These are phyloP conservation scores for Brassicogethes aeneus DNA, from an alignment of 2,888 invertebrate species.

Conservation along the genomic window DNA sequence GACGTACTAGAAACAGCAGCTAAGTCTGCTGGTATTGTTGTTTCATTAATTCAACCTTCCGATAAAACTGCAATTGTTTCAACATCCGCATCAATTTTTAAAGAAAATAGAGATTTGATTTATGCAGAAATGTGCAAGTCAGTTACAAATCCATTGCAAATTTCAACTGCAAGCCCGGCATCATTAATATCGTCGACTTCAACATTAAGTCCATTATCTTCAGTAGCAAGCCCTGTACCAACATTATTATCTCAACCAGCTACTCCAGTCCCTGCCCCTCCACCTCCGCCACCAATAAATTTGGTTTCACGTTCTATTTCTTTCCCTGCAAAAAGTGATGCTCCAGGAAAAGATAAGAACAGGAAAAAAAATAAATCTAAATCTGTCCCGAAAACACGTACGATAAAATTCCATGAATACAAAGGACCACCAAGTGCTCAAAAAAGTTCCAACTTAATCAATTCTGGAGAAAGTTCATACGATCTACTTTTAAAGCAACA, in stretches of 20 bases:
- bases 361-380: constrained; percentile 76
- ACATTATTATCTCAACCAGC: constrained; percentile 41
- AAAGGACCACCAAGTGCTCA: constrained; percentile 84
- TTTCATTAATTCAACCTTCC: constrained; percentile 54
- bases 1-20: constrained; percentile 53
- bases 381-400: constrained; percentile 69
- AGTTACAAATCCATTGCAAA: constrained; percentile 42
- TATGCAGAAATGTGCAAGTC: constrained; percentile 55
- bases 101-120: constrained; percentile 37
- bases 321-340: constrained; percentile 40
- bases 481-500: constrained; percentile 90
- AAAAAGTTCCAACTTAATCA: constrained; percentile 49
- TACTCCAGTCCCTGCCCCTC: constrained; percentile 47
- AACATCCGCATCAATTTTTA: constrained; percentile 29
- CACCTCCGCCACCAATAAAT: constrained; percentile 44
- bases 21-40: constrained; percentile 59
- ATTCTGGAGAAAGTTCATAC: constrained; percentile 71
- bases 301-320: constrained; percentile 43
- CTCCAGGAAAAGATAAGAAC: constrained; percentile 69
- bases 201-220: constrained; percentile 58
- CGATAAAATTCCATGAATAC: constrained; percentile 96
- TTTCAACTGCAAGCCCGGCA: constrained; percentile 34
- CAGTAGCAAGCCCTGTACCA: constrained; percentile 51
- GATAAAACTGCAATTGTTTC: constrained; percentile 38
- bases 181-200: constrained; percentile 52